phyloP scores from a whole-genome alignment of 2,797 vertebrate genomes.

The Buceros bicornis region DNA sequence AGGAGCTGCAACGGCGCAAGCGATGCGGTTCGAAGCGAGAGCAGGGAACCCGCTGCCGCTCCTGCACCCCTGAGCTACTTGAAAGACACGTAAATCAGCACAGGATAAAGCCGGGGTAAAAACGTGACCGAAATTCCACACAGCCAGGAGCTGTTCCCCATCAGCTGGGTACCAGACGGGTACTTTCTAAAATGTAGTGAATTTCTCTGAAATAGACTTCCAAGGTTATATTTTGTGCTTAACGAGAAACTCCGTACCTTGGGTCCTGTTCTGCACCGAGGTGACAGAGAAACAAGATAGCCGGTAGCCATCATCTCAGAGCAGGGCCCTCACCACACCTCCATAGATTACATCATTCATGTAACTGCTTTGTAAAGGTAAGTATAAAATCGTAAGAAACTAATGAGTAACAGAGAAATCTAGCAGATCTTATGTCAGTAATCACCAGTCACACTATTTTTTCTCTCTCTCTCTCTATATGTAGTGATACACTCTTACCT shows the following conservation, averaged over 20 bases:
- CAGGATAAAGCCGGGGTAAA: too few relatives aligned
- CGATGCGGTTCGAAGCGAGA: too few relatives aligned
- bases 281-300: background rate
- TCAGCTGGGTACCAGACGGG: fast-evolving
- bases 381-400: background rate
- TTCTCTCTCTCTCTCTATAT: background rate
- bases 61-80: too few relatives aligned
- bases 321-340: background rate
- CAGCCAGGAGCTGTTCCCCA: background rate
- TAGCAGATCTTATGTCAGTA: background rate
- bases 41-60: too few relatives aligned
- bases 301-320: fast-evolving
- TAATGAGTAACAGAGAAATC: background rate
- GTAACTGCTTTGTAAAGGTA: background rate
- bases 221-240: fast-evolving
- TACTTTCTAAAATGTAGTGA: fast-evolving
- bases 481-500: background rate
- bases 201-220: background rate
- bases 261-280: fast-evolving
- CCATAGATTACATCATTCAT: too few relatives aligned
- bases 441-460: background rate
- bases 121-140: background rate
- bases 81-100: background rate
- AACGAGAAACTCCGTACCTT: fast-evolving
- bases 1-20: too few relatives aligned